Evolutionary conservation across 2,888 invertebrate species (phyloP).

Genomic region (Trachelus tabidus): DNA sequence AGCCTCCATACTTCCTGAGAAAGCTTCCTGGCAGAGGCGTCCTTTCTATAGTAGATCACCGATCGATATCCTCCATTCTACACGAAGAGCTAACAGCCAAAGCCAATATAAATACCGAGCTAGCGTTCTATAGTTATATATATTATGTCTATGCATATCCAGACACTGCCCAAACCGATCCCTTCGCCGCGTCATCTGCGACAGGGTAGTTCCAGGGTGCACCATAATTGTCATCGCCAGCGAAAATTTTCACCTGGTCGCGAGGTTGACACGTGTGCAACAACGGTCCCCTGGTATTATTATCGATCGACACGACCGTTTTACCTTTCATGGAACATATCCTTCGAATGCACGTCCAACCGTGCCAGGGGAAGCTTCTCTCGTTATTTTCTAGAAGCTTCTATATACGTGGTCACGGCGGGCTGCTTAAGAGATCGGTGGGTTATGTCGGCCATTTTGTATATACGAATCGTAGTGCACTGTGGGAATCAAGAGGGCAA

Average conservation of each 20-base stretch:
- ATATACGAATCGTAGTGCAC: neutral
- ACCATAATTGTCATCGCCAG: neutral
- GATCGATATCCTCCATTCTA: neutral
- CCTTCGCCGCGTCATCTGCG: neutral
- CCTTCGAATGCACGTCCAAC: neutral
- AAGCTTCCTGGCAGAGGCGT: neutral
- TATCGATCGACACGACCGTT: constrained; percentile 44
- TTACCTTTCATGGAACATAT: constrained; percentile 34
- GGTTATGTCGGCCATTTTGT: neutral
- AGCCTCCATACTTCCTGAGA: neutral
- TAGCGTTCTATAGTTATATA: neutral
- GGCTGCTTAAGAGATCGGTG: neutral
- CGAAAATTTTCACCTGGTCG: constrained; percentile 6
- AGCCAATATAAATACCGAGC: neutral
- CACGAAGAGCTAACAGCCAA: neutral
- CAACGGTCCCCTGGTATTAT: constrained; percentile 39
- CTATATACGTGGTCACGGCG: neutral
- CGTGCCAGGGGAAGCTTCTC: neutral
- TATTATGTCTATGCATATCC: neutral
- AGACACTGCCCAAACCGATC: neutral
- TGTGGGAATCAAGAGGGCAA: neutral
- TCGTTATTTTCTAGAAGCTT: neutral
- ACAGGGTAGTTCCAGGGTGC: neutral
- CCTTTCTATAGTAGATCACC: neutral
- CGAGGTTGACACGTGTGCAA: constrained; percentile 26